These are phyloP conservation scores for Catamblyrhynchus diadema DNA, from an alignment of 2,797 vertebrate species.

Conservation along the genomic window DNA sequence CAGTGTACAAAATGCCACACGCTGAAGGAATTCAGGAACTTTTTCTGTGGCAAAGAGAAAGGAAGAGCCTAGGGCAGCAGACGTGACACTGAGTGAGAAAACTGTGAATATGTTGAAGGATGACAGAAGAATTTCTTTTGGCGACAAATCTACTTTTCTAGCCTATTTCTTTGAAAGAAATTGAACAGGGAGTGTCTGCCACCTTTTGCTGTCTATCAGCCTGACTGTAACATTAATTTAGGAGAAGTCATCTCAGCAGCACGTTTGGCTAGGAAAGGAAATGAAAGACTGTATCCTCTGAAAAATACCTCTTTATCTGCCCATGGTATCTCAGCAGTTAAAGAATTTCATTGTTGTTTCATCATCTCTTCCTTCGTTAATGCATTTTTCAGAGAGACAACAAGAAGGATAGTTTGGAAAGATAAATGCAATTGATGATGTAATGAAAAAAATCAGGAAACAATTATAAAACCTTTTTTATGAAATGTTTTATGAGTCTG, in stretches of 20 bases:
- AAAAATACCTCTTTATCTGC: constrained; percentile 25
- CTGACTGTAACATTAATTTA: constrained; percentile 52
- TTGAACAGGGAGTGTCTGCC: constrained; percentile 39
- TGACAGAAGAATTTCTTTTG: constrained; percentile 73
- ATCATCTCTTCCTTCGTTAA: neutral
- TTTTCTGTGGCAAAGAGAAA: constrained; percentile 63
- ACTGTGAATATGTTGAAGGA: constrained; percentile 69
- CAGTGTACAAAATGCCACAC: constrained; percentile 62
- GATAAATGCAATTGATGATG: constrained; percentile 62
- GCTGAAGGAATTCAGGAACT: constrained; percentile 68
- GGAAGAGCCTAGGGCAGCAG: constrained; percentile 60
- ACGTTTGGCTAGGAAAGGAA: constrained; percentile 26
- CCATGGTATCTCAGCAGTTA: neutral
- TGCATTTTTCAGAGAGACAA: constrained; percentile 16
- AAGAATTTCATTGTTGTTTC: constrained; percentile 41
- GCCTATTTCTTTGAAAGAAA: constrained; percentile 46
- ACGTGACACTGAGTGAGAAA: constrained; percentile 64
- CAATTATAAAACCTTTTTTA: constrained; percentile 65
- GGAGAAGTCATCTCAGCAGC: constrained; percentile 32
- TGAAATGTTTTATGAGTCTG: constrained; percentile 67
- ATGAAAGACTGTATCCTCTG: constrained; percentile 26
- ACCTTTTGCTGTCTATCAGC: constrained; percentile 51
- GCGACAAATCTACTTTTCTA: constrained; percentile 35
- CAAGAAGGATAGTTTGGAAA: constrained; percentile 31
- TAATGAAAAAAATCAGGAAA: constrained; percentile 68